Base-by-base conservation (phyloP, 2,113 vertebrate species). In the Hypomesus transpacificus region DNA sequence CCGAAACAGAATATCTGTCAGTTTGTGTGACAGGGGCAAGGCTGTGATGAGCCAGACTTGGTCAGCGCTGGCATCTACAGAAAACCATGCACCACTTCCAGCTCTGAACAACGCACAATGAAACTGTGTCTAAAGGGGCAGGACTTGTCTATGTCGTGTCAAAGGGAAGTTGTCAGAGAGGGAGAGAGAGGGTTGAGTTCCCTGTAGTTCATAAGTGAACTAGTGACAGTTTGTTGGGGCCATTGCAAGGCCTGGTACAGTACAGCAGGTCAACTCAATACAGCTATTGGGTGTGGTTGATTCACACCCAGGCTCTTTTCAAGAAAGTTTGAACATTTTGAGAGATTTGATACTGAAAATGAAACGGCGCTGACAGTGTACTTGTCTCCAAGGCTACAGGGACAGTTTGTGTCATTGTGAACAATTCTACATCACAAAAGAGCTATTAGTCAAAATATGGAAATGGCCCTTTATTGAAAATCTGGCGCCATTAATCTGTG, bases 21-120 rank as follows among this genome's bases (percentile, higher is more conserved):
- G 59, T 68, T 79, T 68, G 74, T 18, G 69, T 88, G 86, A 89
- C 76, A 79, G 69, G 72, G 73, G 67, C 73, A 46, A 66, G 79
- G 73, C 73, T 71, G 71, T 39, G 22, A 46, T 7, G 66, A 53
- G 83, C 78, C 73, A 51, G 65, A 56, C 53, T 9, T 17, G 69
- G 74, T 68, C 76, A n/a, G 9, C 13, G 13, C 17, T 63, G 61
- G 28, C 17, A 18, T 18, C 24, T 63, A 24, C 7, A 28, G 28
- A 2, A 21, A 6, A 14, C 39, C 20, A 46, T 2, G 39, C 39
- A 46, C 28, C 26, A 18, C 0, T 3, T 3, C 63, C 70, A 22
- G 75, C 68, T 69, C 26, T 71, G 65, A 67, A 76, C 73, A 71
- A 28, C 3, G 72, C 73, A 79, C 39, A 22, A 14, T 56, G 70